These are phyloP conservation scores for Lydus trimaculatus DNA, from an alignment of 2,888 invertebrate genomes.

Conservation along the genomic window DNA sequence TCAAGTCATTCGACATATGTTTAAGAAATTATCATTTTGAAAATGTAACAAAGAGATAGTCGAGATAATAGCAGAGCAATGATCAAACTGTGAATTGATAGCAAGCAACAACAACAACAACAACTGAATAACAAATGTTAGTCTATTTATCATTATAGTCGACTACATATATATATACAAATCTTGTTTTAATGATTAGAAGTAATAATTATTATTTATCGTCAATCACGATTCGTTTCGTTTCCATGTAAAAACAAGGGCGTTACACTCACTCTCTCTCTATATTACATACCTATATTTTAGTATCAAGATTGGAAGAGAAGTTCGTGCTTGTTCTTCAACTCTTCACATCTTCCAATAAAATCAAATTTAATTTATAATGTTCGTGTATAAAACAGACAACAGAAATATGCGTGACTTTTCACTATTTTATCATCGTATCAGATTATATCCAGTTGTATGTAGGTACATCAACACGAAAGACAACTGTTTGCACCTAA, in stretches of 20 bases:
- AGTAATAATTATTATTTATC: neutral
- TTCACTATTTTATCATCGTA: neutral
- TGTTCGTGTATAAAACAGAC: neutral
- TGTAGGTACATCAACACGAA: constrained; percentile 5
- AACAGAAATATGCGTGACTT: constrained; percentile 3
- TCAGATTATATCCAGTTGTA: neutral
- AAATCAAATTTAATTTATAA: neutral
- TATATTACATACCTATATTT: no score
- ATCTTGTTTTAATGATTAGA: neutral
- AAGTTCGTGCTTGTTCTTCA: constrained; percentile 4
- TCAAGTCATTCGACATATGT: constrained; percentile 2
- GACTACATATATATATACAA: neutral
- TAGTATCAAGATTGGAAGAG: neutral
- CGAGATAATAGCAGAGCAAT: neutral
- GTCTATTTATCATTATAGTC: neutral
- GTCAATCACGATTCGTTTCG: neutral
- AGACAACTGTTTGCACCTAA: no score
- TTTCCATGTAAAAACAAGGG: constrained; percentile 5
- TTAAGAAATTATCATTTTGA: neutral
- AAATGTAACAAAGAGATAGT: neutral
- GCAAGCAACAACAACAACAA: neutral
- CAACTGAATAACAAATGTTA: neutral
- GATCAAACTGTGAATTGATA: neutral
- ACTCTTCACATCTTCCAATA: neutral
- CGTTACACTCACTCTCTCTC: neutral